Base-by-base conservation (phyloP, 2,888 invertebrate genomes). In the Monopis laevigella region DNA sequence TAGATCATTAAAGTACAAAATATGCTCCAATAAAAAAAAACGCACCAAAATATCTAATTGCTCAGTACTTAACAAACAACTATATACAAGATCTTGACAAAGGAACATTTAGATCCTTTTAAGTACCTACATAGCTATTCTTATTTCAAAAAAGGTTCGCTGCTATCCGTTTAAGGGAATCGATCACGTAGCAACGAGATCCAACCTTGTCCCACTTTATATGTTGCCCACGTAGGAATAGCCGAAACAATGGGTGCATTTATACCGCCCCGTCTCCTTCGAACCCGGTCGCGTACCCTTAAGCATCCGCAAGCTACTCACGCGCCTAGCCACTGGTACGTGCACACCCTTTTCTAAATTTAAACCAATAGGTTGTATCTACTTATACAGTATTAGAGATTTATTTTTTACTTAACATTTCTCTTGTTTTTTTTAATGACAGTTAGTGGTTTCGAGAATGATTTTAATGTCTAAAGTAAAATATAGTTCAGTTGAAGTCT, bases 231-330 rank as follows among this genome's bases (percentile, higher is more conserved):
- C 58, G 59, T 57, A 46, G 41, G 42, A 36, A 36, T 35, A 44
- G 44, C 44, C 48, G 48, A 53, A 54, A 57, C 58, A 57, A 56
- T 55, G 46, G 41, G 38, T 42, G 54, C 49, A 49, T 53, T 48
- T 45, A 51, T 49, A 51, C 45, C 18, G 12, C 18, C 19, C 36
- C 36, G 12, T 13, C 21, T 36, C 21, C n/a, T 34, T n/a, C 36
- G 7, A 17, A 32, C 32, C 17, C 12, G 7, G 29, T 14, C 14
- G 2, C 32, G 7, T 14, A 32, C 32, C 16, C 32, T 21, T 21
- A 12, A 19, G 17, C 18, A 36, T 36, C 19, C 36, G 21, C 3
- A 36, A n/a, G 10, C 21, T 10, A 21, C 36, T 19, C 21, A 13
- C 35, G 35, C 35, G n/a, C 18, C 18, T 10, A 19, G 4, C 36